phyloP scores from a whole-genome alignment of 2,888 invertebrate species.

The Cephus nigrinus region DNA sequence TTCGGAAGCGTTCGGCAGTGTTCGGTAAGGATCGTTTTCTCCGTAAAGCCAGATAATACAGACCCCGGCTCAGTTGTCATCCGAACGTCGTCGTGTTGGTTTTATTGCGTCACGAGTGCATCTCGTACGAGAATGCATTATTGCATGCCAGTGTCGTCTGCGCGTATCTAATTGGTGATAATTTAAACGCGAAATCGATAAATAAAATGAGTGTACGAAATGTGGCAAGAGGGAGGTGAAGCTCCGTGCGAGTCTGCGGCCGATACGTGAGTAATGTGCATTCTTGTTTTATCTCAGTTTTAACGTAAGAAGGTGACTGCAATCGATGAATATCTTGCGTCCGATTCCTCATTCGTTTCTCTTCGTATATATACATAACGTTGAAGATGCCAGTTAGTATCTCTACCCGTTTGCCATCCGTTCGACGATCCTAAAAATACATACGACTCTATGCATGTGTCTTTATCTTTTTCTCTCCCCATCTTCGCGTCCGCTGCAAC shows the following conservation, averaged over 20 bases:
- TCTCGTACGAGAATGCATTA: slow-evolving; percentile 11
- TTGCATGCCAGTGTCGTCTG: neutral
- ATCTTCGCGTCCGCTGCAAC: slow-evolving; percentile 24
- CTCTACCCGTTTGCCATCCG: slow-evolving; percentile 10
- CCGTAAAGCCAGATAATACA: slow-evolving; percentile 15
- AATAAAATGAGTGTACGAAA: slow-evolving; percentile 49
- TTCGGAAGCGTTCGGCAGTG: slow-evolving; percentile 14
- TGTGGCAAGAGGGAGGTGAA: slow-evolving; percentile 62
- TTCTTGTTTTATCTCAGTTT: neutral
- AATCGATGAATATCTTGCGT: slow-evolving; percentile 27
- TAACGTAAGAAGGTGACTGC: slow-evolving; percentile 12
- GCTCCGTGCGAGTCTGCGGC: slow-evolving; percentile 51
- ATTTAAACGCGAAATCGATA: slow-evolving; percentile 17
- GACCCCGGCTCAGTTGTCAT: slow-evolving; percentile 34
- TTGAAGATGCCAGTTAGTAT: slow-evolving; percentile 15
- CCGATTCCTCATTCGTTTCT: neutral
- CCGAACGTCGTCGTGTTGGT: slow-evolving; percentile 33
- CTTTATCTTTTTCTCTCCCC: slow-evolving; percentile 5
- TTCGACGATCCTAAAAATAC: slow-evolving; percentile 33
- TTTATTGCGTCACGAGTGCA: slow-evolving; percentile 28
- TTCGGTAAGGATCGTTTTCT: slow-evolving; percentile 22
- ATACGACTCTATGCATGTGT: slow-evolving; percentile 34
- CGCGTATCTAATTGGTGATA: neutral
- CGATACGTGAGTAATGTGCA: slow-evolving; percentile 49
- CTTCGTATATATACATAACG: neutral